Conservation (phyloP, 1,140 invertebrate genomes). For the Cydia strobilella region DNA sequence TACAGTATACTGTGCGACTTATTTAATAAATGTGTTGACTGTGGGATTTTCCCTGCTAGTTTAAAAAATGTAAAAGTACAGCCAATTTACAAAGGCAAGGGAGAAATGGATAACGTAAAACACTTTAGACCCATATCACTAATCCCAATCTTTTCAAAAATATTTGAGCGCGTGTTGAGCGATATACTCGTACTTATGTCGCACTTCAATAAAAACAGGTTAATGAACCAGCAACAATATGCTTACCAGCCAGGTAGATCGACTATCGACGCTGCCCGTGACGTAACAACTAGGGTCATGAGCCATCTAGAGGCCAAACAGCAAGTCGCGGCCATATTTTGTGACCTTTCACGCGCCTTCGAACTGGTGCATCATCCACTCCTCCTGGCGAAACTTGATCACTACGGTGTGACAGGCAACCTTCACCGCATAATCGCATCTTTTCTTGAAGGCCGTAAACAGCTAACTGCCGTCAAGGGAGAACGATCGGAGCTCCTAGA, state of each 20-base stretch:
- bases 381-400: constrained; percentile 31
- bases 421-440: constrained; percentile 22
- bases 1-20: background rate
- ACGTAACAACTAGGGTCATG: background rate
- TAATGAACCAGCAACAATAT: constrained; percentile 24
- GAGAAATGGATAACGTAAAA: constrained; percentile 4
- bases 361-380: constrained; percentile 28
- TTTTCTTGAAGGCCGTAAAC: constrained; percentile 6
- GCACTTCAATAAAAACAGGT: background rate
- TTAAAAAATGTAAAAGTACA: constrained; percentile 24
- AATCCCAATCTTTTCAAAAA: constrained; percentile 30
- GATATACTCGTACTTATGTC: background rate
- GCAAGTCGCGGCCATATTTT: too few relatives aligned
- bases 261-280: constrained; percentile 23
- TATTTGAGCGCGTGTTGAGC: constrained; percentile 10
- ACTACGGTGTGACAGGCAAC: constrained; percentile 27
- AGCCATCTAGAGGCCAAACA: too few relatives aligned
- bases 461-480: background rate
- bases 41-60: background rate
- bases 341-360: too few relatives aligned
- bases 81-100: constrained; percentile 27
- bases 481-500: background rate
- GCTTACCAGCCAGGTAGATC: constrained; percentile 29
- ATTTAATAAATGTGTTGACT: constrained; percentile 13
- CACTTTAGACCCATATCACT: constrained; percentile 25